Conservation (phyloP, 2,113 vertebrate genomes). For the Erythrocercus mccallii region DNA sequence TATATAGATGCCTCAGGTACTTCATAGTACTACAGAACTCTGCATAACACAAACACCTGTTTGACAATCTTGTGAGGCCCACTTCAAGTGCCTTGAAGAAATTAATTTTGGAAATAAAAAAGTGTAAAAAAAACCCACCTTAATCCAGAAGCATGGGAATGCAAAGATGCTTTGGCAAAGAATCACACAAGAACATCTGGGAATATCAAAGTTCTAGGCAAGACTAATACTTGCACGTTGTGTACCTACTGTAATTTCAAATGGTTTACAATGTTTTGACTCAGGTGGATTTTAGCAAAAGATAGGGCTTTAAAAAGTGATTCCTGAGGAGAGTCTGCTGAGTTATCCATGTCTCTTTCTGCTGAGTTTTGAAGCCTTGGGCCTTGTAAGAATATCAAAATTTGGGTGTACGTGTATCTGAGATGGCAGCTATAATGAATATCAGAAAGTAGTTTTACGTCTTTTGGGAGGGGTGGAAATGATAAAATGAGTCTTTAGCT, state of each 20-base stretch:
- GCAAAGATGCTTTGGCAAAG: neutral
- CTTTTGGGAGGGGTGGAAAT: neutral
- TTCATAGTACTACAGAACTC: neutral
- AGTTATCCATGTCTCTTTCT: neutral
- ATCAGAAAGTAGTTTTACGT: slow-evolving; percentile 5
- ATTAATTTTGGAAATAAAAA: neutral
- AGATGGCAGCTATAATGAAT: neutral
- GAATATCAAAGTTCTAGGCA: neutral
- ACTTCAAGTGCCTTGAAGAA: neutral
- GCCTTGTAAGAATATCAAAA: slow-evolving; percentile 4
- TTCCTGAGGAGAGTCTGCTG: neutral
- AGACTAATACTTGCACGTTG: neutral
- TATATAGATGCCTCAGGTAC: neutral
- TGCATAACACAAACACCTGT: neutral
- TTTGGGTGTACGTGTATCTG: neutral
- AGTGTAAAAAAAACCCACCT: neutral
- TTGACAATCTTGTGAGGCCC: neutral
- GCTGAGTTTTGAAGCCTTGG: neutral
- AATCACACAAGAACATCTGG: neutral
- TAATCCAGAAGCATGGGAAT: neutral
- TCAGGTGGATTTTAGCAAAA: neutral
- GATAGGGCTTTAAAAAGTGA: neutral
- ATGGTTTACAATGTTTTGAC: neutral
- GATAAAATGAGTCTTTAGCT: neutral
- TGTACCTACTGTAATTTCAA: neutral